These are phyloP conservation scores for Orgyia antiqua DNA, from an alignment of 2,888 invertebrate species.

Conservation along the genomic window DNA sequence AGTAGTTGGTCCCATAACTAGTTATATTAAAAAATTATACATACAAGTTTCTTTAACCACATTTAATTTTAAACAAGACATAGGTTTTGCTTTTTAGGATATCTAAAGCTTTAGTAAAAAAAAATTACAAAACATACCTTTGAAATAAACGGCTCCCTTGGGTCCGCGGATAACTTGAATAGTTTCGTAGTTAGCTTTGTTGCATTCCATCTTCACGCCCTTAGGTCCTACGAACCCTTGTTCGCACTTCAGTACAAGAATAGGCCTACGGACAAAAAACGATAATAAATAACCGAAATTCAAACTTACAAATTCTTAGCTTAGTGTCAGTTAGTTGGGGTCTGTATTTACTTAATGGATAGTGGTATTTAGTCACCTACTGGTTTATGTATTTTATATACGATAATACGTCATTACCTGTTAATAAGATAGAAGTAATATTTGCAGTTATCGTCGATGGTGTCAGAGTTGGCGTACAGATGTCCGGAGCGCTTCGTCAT, in stretches of 20 bases:
- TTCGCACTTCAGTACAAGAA: constrained; percentile 95
- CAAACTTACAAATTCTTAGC: no score
- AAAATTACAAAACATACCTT: constrained; percentile 79
- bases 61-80: no score
- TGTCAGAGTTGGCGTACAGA: constrained; percentile 91
- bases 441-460: constrained; percentile 91
- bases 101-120: no score
- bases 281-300: no score
- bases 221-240: constrained; percentile 98
- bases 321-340: no score
- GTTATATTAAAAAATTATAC: no score
- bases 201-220: constrained; percentile 93
- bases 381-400: no score
- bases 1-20: no score
- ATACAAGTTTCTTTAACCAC: no score
- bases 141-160: constrained; percentile 93
- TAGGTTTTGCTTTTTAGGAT: no score
- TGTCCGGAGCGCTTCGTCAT: constrained; percentile 97
- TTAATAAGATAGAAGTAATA: constrained; percentile 97
- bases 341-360: no score
- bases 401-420: constrained; percentile 75
- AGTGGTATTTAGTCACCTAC: not conserved
- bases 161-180: constrained; percentile 94
- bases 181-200: constrained; percentile 96
- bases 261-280: constrained; percentile 79